phyloP scores from a whole-genome alignment of 2,888 invertebrate genomes.

The Latrodectus elegans region DNA sequence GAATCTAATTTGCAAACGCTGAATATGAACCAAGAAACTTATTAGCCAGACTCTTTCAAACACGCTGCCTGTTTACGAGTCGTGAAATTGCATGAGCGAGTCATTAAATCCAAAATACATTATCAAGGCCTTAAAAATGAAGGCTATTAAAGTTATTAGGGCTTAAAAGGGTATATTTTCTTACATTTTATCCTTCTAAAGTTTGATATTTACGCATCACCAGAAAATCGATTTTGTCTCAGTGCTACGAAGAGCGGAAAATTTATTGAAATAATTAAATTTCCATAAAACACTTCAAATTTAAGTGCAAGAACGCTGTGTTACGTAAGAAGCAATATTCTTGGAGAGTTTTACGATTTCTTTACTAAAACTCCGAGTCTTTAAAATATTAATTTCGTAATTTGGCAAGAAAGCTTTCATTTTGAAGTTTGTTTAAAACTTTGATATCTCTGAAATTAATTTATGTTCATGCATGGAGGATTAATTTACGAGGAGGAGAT shows the following conservation, averaged over 20 bases:
- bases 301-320: slow-evolving; percentile 11
- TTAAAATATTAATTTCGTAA: slow-evolving; percentile 13
- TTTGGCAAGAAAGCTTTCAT: slow-evolving; percentile 13
- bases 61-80: too few relatives aligned
- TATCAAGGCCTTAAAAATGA: too few relatives aligned
- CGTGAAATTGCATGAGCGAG: too few relatives aligned
- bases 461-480: too few relatives aligned
- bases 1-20: too few relatives aligned
- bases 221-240: neutral
- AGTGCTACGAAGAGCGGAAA: neutral
- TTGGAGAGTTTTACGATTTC: slow-evolving; percentile 7
- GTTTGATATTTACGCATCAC: neutral
- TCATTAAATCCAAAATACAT: too few relatives aligned
- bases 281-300: slow-evolving; percentile 17
- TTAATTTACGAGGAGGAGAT: too few relatives aligned
- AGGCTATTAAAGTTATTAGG: too few relatives aligned
- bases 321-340: slow-evolving; percentile 6
- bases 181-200: neutral
- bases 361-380: neutral
- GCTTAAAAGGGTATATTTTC: neutral
- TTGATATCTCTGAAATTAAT: neutral
- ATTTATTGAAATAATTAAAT: slow-evolving; percentile 13
- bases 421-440: slow-evolving; percentile 7
- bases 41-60: too few relatives aligned
- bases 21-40: too few relatives aligned